These are phyloP conservation scores for Alauda arvensis DNA, from an alignment of 2,797 vertebrate genomes.

Conservation along the genomic window DNA sequence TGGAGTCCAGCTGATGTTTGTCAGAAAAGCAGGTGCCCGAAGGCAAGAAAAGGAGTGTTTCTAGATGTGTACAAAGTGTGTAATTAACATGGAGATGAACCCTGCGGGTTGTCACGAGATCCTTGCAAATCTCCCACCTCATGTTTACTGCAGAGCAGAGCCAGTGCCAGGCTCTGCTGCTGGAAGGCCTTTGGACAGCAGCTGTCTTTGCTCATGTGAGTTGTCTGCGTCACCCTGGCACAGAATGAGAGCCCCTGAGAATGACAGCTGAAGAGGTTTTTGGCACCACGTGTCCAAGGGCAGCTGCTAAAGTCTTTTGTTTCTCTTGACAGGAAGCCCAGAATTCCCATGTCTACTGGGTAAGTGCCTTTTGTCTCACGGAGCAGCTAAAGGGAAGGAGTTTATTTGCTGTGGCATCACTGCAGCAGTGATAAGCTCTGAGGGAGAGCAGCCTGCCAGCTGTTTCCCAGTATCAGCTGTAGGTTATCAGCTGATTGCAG, in stretches of 20 bases:
- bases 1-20: not conserved
- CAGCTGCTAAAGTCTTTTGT: slow-evolving; percentile 47
- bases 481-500: not conserved
- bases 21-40: not conserved
- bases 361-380: slow-evolving; percentile 71
- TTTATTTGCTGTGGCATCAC: not conserved
- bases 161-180: not conserved
- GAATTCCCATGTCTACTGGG: slow-evolving; percentile 98
- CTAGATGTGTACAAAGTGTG: not conserved
- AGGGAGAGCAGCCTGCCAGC: not conserved
- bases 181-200: not conserved
- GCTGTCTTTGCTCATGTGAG: slow-evolving; percentile 1
- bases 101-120: not conserved
- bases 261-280: slow-evolving; percentile 45
- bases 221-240: not conserved
- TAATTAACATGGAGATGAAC: not conserved
- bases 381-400: slow-evolving; percentile 9
- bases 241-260: not conserved
- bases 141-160: not conserved
- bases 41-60: not conserved
- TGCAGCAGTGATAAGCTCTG: not conserved
- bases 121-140: not conserved
- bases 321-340: slow-evolving; percentile 87
- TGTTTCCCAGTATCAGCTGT: not conserved
- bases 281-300: not conserved